Base-by-base conservation (phyloP, 2,888 invertebrate genomes). In the Venusia cambrica region DNA sequence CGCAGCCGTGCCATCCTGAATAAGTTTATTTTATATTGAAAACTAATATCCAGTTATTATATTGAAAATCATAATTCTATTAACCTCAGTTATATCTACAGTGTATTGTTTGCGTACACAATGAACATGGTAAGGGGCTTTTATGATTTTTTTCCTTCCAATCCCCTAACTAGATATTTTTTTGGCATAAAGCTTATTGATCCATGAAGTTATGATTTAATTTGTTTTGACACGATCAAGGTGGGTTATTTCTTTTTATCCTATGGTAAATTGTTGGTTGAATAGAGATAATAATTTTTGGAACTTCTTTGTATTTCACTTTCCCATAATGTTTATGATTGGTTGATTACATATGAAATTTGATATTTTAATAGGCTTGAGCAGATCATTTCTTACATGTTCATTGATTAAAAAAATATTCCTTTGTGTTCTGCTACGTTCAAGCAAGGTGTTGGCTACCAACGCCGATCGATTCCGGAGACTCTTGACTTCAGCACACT, bases 61-160 rank as follows among this genome's bases (percentile, higher is more conserved):
- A 73, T 64, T 62, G 55, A 55, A 49, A 54, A 30, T 40, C 62
- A 62, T 70, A 66, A 71, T 70, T 73, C 60, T 63, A 65, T 74
- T 72, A 77, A 69, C 60, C 60, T 72, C 57, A 54, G 66, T 48
- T 64, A 55, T 61, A 66, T 55, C 47, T 7, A 36, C 30, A 58
- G 67, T 73, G 64, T 58, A 74, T 80, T 83, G 79, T 81, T 79
- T 76, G 77, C 66, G 47, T 53, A 52, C 63, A 84, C 84, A 84
- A 87, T 87, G 80, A 84, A 73, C 64, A 70, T 84, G 85, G 87
- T 87, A 74, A 84, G 85, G n/a, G 66, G 59, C 78, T 69, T 72
- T 78, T 73, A 67, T 72, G 47, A 50, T 67, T 75, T 69, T 73
- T 80, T 72, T 38, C 66, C 58, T 50, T 58, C 57, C 67, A 51